Base-by-base conservation (phyloP, 2,113 vertebrate species). In the Oreochromis tanganicae region DNA sequence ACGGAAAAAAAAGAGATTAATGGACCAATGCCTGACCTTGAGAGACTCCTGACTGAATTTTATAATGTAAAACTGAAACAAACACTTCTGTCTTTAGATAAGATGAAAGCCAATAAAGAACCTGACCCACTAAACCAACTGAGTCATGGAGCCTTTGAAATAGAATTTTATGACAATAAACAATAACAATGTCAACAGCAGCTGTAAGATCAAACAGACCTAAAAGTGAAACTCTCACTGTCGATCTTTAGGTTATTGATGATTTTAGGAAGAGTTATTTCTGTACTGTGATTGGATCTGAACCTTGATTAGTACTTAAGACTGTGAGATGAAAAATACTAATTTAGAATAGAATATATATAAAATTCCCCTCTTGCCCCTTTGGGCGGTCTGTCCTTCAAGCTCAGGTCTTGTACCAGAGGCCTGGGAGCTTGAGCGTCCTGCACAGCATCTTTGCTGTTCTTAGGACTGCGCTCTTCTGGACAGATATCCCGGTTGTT, bases 1-100 rank as follows among this genome's bases (percentile, higher is more conserved):
- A 61, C 0, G 5, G 7, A 6, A 1, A 0, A 4, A 61, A 19
- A 0, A 16, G 14, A 29, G 57, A 34, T 6, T 0, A 61, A 34
- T 61, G 16, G 57, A 61, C 57, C 29, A 34, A 61, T 32, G 57
- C 27, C 29, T 61, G 16, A 61, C 57, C 57, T 61, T 0, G 3
- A 61, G 29, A 29, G 17, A 10, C 57, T 10, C 3, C 38, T 61
- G 29, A 61, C 6, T 32, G 32, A 61, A 17, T 61, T 61, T 61
- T 61, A 16, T 34, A 34, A 61, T 19, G 14, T 6, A 61, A 61
- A 61, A 34, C 57, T 61, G 57, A 61, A 32, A 61, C 9, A 61
- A 61, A 61, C 27, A 34, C 29, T 19, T 61, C 5, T 61, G 57
- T 32, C 32, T 61, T 61, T 19, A 61, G 16, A 61, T 61, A 19